Conservation (phyloP, 1,140 invertebrate genomes). For the Ooceraea biroi region DNA sequence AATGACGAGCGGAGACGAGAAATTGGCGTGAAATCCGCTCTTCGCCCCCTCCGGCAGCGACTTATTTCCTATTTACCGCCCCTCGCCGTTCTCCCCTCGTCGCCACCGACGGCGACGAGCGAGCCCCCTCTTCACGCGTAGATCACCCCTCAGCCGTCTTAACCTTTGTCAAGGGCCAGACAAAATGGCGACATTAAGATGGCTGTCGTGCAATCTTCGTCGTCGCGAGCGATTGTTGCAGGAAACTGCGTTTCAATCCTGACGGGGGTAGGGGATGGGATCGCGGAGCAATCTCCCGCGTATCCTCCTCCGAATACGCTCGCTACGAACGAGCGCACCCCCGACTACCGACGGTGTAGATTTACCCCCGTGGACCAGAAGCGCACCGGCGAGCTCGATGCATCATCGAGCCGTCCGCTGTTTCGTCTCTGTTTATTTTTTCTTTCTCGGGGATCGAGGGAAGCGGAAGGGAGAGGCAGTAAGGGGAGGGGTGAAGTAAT, state of each 20-base stretch:
- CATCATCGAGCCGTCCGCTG: conserved; percentile 35
- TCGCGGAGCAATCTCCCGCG: conserved; percentile 39
- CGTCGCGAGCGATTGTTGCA: conserved; percentile 33
- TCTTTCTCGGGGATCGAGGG: conserved; percentile 12
- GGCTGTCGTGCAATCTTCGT: conserved; percentile 57
- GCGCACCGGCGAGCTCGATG: conserved; percentile 5
- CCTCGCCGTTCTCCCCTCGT: conserved; percentile 64
- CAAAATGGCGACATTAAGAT: conserved; percentile 83
- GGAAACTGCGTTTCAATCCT: conserved; percentile 21
- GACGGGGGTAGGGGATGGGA: not conserved
- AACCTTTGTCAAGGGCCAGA: conserved; percentile 73
- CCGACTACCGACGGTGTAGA: conserved; percentile 6
- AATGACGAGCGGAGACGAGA: conserved; percentile 83
- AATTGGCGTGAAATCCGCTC: conserved; percentile 85
- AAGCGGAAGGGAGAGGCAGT: conserved; percentile 52
- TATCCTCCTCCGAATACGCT: conserved; percentile 33
- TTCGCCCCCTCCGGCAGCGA: conserved; percentile 83
- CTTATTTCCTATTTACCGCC: conserved; percentile 86
- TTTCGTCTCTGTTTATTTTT: conserved; percentile 22
- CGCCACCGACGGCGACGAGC: conserved; percentile 39
- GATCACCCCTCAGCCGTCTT: conserved; percentile 76
- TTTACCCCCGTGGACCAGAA: conserved; percentile 44
- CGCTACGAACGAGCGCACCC: not conserved
- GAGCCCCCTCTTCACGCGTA: conserved; percentile 71
- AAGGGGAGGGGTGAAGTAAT: conserved; percentile 46